phyloP scores from a whole-genome alignment of 2,797 vertebrate genomes.

The Pseudotriccus pelzelni region DNA sequence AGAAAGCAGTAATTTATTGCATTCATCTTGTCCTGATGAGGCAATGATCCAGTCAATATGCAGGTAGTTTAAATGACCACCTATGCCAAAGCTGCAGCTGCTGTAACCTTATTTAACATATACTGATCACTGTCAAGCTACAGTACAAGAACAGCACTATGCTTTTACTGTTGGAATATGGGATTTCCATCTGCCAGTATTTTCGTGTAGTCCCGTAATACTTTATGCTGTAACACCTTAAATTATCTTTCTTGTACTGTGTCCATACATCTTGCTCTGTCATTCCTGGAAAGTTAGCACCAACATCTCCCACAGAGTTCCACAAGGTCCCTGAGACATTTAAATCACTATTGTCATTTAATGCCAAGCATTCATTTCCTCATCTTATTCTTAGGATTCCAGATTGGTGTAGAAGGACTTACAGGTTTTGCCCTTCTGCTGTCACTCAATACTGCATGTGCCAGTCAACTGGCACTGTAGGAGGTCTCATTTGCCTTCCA shows the following conservation, averaged over 20 bases:
- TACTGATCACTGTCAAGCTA: neutral
- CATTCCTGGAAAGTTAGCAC: neutral
- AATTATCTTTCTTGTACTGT: neutral
- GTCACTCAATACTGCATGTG: neutral
- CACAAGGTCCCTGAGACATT: neutral
- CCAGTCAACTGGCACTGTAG: neutral
- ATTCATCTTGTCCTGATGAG: neutral
- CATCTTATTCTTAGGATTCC: neutral
- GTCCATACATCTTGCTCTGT: neutral
- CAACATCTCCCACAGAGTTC: neutral
- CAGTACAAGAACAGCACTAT: neutral
- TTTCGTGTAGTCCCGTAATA: neutral
- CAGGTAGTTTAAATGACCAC: neutral
- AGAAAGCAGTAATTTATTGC: neutral
- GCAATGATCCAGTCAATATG: neutral
- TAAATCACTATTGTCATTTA: neutral
- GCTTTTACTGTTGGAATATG: neutral
- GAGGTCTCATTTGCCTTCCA: slow-evolving; percentile 3
- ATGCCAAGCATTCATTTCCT: neutral
- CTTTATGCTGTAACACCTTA: neutral
- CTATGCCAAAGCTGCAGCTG: neutral
- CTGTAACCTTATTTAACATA: neutral
- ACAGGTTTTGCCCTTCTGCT: slow-evolving; percentile 3
- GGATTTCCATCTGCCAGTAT: neutral
- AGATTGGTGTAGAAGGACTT: neutral